Evolutionary conservation across 2,113 vertebrate species (phyloP), one percentile per base, ranked within the genome.

Genomic region (Chamaea fasciata): DNA sequence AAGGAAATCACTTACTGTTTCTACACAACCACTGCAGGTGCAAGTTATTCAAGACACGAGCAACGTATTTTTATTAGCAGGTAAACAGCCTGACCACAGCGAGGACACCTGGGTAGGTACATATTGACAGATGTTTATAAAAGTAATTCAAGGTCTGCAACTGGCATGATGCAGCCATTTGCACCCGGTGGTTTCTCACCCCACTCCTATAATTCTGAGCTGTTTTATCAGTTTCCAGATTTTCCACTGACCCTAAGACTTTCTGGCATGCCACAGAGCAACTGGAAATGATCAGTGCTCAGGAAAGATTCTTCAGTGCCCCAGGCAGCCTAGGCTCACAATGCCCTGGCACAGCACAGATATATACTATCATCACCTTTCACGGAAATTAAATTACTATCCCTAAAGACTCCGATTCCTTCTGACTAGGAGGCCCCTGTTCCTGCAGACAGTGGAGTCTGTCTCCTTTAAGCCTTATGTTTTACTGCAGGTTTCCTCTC

Each of bases 401-500:
- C 28, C 46, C 78, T 20, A 19, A 62, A 70, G 22, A 31, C 27
- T 77, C 27, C 9, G 35, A 0, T 39, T 37, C 24, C 44, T 74
- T 18, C 90, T 41, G 26, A 31, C 27, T 11, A 13, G 55, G 11
- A 83, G 23, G 47, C 27, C 27, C 23, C n/a, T 0, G 1, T 4
- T 41, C 23, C 46, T 9, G 28, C 37, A 50, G 15, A 31, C 19
- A 79, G 30, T 2, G 0, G 3, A 84, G 24, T 55, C 2, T 1
- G 3, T 8, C 23, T 46, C 41, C 37, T 69, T 88, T 10, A 76
- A 87, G 49, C 39, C 39, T 31, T n/a, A 2, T 50, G 27, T 52
- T 89, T 88, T 55, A 59, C 41, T 5, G 17, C 37, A 46, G 6
- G 16, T n/a, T 85, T 91, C 65, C 52, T 26, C 49, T 69, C 50